A percentile compares a stretch with the other conserved stretches of the same genome.
Conservation (phyloP, 2,113 vertebrate species). For the Trogon surrucura region DNA sequence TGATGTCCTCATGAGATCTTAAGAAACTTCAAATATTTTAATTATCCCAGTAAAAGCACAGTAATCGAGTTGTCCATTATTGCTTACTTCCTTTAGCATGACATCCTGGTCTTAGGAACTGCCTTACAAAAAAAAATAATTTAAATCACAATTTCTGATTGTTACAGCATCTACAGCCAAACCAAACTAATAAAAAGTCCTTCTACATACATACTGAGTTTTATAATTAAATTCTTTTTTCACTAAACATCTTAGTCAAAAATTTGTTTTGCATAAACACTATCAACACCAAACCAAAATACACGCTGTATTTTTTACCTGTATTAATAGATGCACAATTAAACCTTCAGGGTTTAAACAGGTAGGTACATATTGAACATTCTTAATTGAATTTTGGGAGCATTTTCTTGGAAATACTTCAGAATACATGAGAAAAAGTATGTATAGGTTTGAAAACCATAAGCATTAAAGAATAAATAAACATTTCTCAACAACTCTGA, state of each 20-base stretch:
- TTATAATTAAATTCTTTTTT: not conserved
- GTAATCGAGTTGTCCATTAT: not conserved
- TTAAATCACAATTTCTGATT: not conserved
- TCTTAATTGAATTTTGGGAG: not conserved
- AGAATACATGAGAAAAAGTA: not conserved
- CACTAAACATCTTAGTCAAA: not conserved
- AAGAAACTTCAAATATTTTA: not conserved
- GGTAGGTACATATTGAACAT: not conserved
- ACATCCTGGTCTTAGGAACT: not conserved
- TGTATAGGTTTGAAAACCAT: not conserved
- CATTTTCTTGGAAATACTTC: not conserved
- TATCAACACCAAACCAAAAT: not conserved
- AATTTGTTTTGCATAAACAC: not conserved
- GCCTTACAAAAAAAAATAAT: not conserved
- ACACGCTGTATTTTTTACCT: not conserved
- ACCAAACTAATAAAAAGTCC: not conserved
- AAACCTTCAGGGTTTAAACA: not conserved
- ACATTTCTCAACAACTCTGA: not conserved
- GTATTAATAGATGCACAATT: not conserved
- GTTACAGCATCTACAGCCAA: not conserved
- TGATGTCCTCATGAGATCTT: not conserved
- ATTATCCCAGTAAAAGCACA: not conserved
- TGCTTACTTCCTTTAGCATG: not conserved
- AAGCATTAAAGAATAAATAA: not conserved
- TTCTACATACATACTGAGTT: fast-evolving